These are phyloP conservation scores for Drosophila neocordata DNA, from an alignment of 1,140 invertebrate genomes.

Conservation along the genomic window DNA sequence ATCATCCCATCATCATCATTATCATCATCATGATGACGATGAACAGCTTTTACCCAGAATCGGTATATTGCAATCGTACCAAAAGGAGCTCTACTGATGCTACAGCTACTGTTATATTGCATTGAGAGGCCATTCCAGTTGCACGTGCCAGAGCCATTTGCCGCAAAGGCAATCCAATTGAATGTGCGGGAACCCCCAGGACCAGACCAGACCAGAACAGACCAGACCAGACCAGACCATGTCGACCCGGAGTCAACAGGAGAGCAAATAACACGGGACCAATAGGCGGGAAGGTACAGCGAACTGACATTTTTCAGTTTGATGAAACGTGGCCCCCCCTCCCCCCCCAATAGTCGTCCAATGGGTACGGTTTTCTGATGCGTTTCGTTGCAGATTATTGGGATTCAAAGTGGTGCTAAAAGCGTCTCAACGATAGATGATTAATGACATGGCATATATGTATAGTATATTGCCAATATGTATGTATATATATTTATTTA, in stretches of 20 bases:
- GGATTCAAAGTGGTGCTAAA: slow-evolving; percentile 51
- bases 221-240: background rate
- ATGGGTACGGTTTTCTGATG: background rate
- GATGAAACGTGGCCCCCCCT: slow-evolving; percentile 32
- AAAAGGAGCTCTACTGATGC: slow-evolving; percentile 12
- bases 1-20: background rate
- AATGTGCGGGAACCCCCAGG: slow-evolving; percentile 28
- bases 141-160: slow-evolving; percentile 60
- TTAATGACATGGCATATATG: slow-evolving; percentile 31
- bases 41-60: slow-evolving; percentile 54
- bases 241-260: slow-evolving; percentile 13
- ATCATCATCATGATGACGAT: slow-evolving; percentile 43
- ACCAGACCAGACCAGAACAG: slow-evolving; percentile 1
- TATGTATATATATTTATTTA: too few species aligned
- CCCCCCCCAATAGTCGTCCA: background rate
- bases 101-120: slow-evolving; percentile 21
- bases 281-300: background rate
- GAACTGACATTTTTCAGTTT: slow-evolving; percentile 42
- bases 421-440: slow-evolving; percentile 12
- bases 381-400: slow-evolving; percentile 14
- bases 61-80: slow-evolving; percentile 57
- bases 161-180: slow-evolving; percentile 55
- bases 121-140: slow-evolving; percentile 33
- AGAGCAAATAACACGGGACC: slow-evolving; percentile 12
- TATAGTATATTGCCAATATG: background rate